Conservation (phyloP, 2,888 invertebrate species). For the Pyrochroa serraticornis region DNA sequence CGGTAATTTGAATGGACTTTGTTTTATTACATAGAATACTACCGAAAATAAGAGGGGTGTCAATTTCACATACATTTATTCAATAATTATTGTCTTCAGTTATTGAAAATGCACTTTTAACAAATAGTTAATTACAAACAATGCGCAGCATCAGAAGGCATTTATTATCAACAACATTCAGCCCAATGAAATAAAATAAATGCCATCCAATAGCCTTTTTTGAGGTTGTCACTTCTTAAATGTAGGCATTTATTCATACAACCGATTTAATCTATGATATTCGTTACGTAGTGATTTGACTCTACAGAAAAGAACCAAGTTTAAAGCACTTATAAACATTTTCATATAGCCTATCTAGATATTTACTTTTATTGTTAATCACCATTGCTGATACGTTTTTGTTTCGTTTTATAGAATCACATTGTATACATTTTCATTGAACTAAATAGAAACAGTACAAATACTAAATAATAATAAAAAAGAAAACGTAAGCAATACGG, state of each 20-base stretch:
- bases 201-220: conserved; percentile 27
- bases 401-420: conserved; percentile 57
- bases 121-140: conserved; percentile 52
- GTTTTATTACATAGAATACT: too few species aligned
- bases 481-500: conserved; percentile 26
- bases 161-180: conserved; percentile 36
- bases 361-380: conserved; percentile 54
- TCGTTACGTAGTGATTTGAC: conserved; percentile 25
- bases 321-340: conserved; percentile 46
- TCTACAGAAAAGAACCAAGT: conserved; percentile 39
- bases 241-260: conserved; percentile 31
- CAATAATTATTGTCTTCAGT: conserved; percentile 60
- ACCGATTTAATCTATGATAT: conserved; percentile 23
- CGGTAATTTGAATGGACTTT: too few species aligned
- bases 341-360: conserved; percentile 31
- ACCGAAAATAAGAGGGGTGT: neutral
- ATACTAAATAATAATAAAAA: conserved; percentile 20
- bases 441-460: conserved; percentile 27
- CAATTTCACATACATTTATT: conserved; percentile 40
- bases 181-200: conserved; percentile 19
- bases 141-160: conserved; percentile 44
- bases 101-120: conserved; percentile 60
- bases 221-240: conserved; percentile 23
- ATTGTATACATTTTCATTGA: conserved; percentile 42
- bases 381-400: conserved; percentile 60